A percentile compares a stretch with the other conserved stretches of the same genome.
These are phyloP conservation scores for Thaumatotibia leucotreta DNA, from an alignment of 1,140 invertebrate species.

Conservation along the genomic window DNA sequence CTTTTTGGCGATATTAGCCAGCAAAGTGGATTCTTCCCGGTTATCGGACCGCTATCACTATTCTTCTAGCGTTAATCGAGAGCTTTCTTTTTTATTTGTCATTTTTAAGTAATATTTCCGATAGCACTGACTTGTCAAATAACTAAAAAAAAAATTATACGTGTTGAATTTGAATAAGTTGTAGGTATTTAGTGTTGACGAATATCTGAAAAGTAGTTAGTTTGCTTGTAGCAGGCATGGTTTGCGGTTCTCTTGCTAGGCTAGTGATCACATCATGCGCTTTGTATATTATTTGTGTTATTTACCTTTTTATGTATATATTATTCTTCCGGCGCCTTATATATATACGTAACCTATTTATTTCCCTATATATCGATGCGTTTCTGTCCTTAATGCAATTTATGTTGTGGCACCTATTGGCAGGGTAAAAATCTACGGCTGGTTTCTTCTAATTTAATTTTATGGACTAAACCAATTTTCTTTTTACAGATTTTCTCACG, in stretches of 20 bases:
- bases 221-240: not conserved
- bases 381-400: not conserved
- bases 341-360: not conserved
- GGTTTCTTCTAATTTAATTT: not conserved
- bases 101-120: too few relatives aligned
- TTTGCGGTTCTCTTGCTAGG: not conserved
- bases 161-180: not conserved
- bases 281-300: not conserved
- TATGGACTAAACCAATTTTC: not conserved
- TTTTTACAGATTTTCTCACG: constrained; percentile 1
- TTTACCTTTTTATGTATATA: not conserved
- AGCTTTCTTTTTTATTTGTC: too few relatives aligned
- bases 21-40: too few relatives aligned
- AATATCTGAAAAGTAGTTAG: not conserved
- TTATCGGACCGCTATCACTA: too few relatives aligned
- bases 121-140: too few relatives aligned
- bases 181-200: not conserved
- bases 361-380: not conserved
- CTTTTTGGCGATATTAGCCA: too few relatives aligned
- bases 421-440: not conserved
- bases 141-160: too few relatives aligned
- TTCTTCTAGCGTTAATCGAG: too few relatives aligned
- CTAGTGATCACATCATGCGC: not conserved
- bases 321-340: not conserved
- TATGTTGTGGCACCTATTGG: not conserved